Base-by-base conservation (phyloP, 2,888 invertebrate genomes). In the Phanerotoma sp. region DNA sequence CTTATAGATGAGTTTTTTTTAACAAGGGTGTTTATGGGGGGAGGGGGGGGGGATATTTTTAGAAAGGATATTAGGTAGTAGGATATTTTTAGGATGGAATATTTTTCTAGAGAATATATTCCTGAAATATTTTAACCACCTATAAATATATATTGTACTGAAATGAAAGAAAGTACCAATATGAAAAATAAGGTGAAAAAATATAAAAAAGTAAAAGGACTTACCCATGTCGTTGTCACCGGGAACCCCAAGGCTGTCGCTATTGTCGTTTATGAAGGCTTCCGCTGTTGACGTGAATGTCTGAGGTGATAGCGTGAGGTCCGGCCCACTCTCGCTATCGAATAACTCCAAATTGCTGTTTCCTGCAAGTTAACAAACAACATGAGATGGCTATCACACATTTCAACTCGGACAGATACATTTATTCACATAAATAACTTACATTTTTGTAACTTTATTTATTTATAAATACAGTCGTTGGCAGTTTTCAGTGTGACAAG, bases 221-320 rank as follows among this genome's bases (percentile, higher is more conserved):
- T 75, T 68, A 83, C 84, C 83, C 74, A 82, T 80, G 71, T 84
- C 84, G 70, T 79, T 81, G 72, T 83, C 84, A 66, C 81, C 79
- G 47, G 83, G 81, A 68, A 83, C 82, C 51, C 83, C 83, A 63
- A 84, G 78, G 76, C 83, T 83, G 77, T 84, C 82, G 65, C 83
- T 83, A 78, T 83, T 83, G 79, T 84, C 83, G 77, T 83, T 83
- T 78, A 83, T 82, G 74, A 83, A 83, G 77, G 83, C 83, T 77
- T 83, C 83, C 61, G 83, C 80, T 67, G 83, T 82, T 71, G 83
- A 83, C 67, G 83, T 83, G 73, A 83, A 83, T 56, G 83, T 83
- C 75, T 83, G 83, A 62, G 84, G 84, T 60, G 83, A 83, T 69
- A 84, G 73, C 63, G 83, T 84, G 67, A 84, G 79, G 74, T 84